phyloP scores from a whole-genome alignment of 2,113 vertebrate genomes.

The Protomyctophum bolini region DNA sequence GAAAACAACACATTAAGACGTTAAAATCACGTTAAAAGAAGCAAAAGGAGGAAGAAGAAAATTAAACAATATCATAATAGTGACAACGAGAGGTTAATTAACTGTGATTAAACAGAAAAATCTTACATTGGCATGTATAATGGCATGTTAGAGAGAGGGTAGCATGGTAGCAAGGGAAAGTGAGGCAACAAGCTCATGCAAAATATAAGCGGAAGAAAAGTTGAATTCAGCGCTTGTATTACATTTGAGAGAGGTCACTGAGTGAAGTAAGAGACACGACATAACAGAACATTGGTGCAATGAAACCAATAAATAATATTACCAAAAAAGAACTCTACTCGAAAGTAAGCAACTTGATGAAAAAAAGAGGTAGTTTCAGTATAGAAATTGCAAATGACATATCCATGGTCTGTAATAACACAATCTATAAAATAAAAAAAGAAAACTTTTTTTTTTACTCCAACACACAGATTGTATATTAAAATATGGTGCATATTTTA shows the following conservation, averaged over 20 bases:
- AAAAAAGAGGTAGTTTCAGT: conserved; percentile 93
- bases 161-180: conserved; percentile 39
- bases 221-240: conserved; percentile 9
- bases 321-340: conserved; percentile 74
- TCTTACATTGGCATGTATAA: background rate
- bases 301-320: conserved; percentile 82
- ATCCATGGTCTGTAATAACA: conserved; percentile 61
- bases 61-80: background rate
- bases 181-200: conserved; percentile 31
- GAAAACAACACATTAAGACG: conserved; percentile 26
- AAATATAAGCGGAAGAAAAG: conserved; percentile 4
- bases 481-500: conserved; percentile 12
- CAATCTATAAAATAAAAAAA: conserved; percentile 28
- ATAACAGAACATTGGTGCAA: conserved; percentile 58
- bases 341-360: conserved; percentile 81
- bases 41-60: conserved; percentile 1
- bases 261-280: conserved; percentile 48
- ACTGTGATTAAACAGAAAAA: background rate
- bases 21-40: background rate
- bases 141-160: background rate
- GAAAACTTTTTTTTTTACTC: conserved; percentile 41
- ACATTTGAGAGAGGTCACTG: conserved; percentile 39
- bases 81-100: background rate
- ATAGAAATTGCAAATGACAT: conserved; percentile 85
- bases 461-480: conserved; percentile 17